A percentile compares a stretch with the other conserved stretches of the same genome.
Evolutionary conservation across 2,113 vertebrate species (phyloP).

Genomic region (Pimephales promelas): DNA sequence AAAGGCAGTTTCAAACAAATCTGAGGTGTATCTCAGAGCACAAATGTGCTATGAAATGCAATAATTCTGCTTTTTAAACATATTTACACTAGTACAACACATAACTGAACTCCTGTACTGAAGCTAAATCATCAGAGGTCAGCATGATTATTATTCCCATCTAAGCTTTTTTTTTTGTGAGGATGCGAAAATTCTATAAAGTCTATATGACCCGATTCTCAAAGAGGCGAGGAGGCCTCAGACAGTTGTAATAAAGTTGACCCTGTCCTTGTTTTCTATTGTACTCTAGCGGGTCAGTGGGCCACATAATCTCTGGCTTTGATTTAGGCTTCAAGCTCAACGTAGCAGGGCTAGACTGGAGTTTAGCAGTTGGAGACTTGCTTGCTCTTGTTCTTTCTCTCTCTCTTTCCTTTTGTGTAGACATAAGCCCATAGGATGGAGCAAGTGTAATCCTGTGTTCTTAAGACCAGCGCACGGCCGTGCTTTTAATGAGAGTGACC

Average conservation of each 20-base stretch:
- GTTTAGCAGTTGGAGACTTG: constrained; percentile 43
- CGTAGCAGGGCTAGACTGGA: constrained; percentile 23
- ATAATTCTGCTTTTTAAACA: background rate
- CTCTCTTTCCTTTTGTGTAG: constrained; percentile 28
- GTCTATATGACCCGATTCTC: constrained; percentile 5
- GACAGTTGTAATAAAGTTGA: constrained; percentile 38
- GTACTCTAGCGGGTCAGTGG: constrained; percentile 31
- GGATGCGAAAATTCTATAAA: background rate
- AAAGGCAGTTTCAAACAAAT: constrained; percentile 8
- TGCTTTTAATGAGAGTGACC: constrained; percentile 74
- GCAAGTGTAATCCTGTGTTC: constrained; percentile 69
- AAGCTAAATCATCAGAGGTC: background rate
- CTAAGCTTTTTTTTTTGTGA: background rate
- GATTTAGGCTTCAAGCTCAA: constrained; percentile 41
- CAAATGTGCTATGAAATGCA: background rate
- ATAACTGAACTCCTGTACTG: background rate
- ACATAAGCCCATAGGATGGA: constrained; percentile 46
- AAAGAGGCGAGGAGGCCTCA: constrained; percentile 33
- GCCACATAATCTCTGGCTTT: constrained; percentile 39
- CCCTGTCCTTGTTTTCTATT: constrained; percentile 38
- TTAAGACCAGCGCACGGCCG: constrained; percentile 66
- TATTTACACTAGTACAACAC: background rate
- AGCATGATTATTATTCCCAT: background rate
- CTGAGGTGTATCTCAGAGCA: background rate
- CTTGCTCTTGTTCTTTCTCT: constrained; percentile 17